Conservation (phyloP, 2,888 invertebrate genomes). For the Sipha maydis region DNA sequence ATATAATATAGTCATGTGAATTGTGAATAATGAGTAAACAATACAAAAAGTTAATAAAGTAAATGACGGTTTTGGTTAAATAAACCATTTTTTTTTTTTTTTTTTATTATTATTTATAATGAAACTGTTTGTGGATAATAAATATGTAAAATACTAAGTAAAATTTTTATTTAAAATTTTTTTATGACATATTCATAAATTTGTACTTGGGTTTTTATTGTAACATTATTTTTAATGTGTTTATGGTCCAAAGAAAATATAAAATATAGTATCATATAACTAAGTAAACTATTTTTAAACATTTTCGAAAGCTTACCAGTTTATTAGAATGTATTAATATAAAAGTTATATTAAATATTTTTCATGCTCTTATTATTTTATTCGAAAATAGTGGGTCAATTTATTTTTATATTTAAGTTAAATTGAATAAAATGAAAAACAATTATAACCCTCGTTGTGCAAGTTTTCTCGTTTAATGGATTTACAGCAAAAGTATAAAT, state of each 20-base stretch:
- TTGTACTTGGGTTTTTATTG: neutral
- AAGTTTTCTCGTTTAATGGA: neutral
- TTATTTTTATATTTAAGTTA: neutral
- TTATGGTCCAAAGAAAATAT: neutral
- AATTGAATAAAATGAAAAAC: conserved; percentile 6
- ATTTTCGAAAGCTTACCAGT: neutral
- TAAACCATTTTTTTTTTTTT: too few relatives aligned
- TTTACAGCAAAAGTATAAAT: neutral
- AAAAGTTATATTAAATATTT: neutral
- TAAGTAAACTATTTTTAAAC: neutral
- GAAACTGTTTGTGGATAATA: too few relatives aligned
- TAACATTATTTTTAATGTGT: neutral
- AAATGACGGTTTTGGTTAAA: too few relatives aligned
- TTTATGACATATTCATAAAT: neutral
- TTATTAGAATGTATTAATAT: neutral
- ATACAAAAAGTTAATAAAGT: too few relatives aligned
- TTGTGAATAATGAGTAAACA: too few relatives aligned
- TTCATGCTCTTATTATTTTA: conserved; percentile 25
- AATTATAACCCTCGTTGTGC: neutral
- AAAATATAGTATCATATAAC: neutral
- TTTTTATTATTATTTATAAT: too few relatives aligned
- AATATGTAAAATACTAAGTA: neutral
- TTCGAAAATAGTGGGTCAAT: neutral
- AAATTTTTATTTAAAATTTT: neutral
- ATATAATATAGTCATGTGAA: too few relatives aligned